Evolutionary conservation across 1,140 invertebrate species (phyloP), one percentile per base, ranked within the genome.

Genomic region (Oedothorax gibbosus): DNA sequence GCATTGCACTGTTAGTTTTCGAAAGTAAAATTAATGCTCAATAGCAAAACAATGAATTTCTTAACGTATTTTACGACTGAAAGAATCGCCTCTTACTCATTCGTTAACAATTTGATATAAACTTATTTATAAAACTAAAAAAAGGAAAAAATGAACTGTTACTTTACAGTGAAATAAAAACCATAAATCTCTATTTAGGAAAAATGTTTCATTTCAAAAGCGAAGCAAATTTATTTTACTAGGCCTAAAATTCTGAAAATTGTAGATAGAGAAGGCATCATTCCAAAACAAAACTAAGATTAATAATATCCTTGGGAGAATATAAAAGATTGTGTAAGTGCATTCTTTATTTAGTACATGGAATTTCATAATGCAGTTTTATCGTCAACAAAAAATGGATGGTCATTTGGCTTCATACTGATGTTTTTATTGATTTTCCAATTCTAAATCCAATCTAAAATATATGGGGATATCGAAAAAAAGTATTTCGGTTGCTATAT

Each of bases 151-250:
- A 57, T 75, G 49, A 71, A 56, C 54, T 57, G 72, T 57, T 75
- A 57, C 60, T 75, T 75, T 57, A 56, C 54, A 75, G 51, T 14
- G 35, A 75, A 51, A n/a, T 51, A 57, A n/a, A 35, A 75, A 57
- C 68, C 72, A 75, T 75, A 75, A 75, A 75, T 75, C 72, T 21
- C 20, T 18, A 75, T 75, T 75, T 75, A 57, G 54, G 72, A 53
- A 57, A 53, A 75, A 53, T 75, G 72, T 57, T 75, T 75, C 72
- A n/a, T 75, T 56, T 75, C 72, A 75, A 75, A 73, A 75, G 53
- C 35, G 53, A 57, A 56, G 54, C 60, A 57, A 57, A 75, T 75
- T 75, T 75, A 21, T 21, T 21, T 75, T 68, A 18, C 11, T 15
- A 75, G 9, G 53, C 35, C 12, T 21, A 75, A 75, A 50, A 8